Percentiles rank a stretch among this genome's conserved stretches.
These are phyloP conservation scores for Lapara coniferarum DNA, from an alignment of 2,888 invertebrate genomes.

Conservation along the genomic window DNA sequence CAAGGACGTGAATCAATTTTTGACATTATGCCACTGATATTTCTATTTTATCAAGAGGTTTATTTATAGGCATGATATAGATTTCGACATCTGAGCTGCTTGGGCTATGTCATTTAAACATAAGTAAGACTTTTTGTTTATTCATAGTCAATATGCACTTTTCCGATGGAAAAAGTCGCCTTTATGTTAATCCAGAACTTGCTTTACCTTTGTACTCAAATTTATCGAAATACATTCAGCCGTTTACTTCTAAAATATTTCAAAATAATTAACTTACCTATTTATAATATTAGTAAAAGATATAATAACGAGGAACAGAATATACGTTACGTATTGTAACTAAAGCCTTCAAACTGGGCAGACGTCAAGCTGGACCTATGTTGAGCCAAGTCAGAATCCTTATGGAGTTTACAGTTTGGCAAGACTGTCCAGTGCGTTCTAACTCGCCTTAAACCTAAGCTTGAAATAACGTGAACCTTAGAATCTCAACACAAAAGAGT, in stretches of 20 bases:
- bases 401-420: conserved; percentile 10
- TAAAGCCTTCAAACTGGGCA: background rate
- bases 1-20: conserved; percentile 53
- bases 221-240: no score
- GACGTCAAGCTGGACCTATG: background rate
- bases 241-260: no score
- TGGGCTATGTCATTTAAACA: background rate
- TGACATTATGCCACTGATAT: conserved; percentile 13
- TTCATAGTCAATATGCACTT: background rate
- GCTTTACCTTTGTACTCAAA: no score
- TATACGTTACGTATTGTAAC: background rate
- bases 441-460: background rate
- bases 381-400: conserved; percentile 12
- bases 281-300: no score
- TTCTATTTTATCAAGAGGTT: background rate
- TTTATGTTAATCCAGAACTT: no score
- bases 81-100: no score
- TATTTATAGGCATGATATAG: background rate
- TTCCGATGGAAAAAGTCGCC: no score
- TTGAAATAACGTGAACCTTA: background rate
- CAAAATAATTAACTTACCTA: no score
- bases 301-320: no score
- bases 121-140: background rate
- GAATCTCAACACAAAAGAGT: background rate
- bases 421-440: background rate